These are phyloP conservation scores for Calliopum simillimum DNA, from an alignment of 2,888 invertebrate genomes.

Conservation along the genomic window DNA sequence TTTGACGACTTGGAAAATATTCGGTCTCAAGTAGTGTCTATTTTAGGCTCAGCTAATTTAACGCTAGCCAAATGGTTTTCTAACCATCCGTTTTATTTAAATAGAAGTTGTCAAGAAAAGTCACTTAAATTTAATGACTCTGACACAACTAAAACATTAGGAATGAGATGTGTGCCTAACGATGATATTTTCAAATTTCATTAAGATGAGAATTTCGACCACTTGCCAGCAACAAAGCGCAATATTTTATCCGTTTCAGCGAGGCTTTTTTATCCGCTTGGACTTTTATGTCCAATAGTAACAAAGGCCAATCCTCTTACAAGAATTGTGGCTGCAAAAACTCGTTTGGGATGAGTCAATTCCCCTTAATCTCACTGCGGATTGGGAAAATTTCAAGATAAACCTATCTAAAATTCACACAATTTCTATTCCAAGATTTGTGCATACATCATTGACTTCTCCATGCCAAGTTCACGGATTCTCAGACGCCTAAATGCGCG, in stretches of 20 bases:
- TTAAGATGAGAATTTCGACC: conserved; percentile 23
- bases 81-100: no score
- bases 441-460: no score
- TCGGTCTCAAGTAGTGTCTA: no score
- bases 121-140: no score
- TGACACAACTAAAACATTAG: conserved; percentile 25
- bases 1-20: no score
- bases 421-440: no score
- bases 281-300: conserved; percentile 9
- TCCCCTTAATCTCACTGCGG: not conserved
- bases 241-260: conserved; percentile 16
- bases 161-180: conserved; percentile 27
- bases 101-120: no score
- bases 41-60: no score
- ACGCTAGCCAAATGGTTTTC: no score
- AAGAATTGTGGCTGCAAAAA: no score
- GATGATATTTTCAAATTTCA: conserved; percentile 21
- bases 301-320: conserved; percentile 2
- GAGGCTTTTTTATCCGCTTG: conserved; percentile 14
- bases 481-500: no score
- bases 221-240: conserved; percentile 21
- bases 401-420: not conserved
- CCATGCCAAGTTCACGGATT: no score
- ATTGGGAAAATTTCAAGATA: not conserved
- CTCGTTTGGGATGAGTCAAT: conserved; percentile 15